These are phyloP conservation scores for Pantala flavescens DNA, from an alignment of 1,140 invertebrate species.

Conservation along the genomic window DNA sequence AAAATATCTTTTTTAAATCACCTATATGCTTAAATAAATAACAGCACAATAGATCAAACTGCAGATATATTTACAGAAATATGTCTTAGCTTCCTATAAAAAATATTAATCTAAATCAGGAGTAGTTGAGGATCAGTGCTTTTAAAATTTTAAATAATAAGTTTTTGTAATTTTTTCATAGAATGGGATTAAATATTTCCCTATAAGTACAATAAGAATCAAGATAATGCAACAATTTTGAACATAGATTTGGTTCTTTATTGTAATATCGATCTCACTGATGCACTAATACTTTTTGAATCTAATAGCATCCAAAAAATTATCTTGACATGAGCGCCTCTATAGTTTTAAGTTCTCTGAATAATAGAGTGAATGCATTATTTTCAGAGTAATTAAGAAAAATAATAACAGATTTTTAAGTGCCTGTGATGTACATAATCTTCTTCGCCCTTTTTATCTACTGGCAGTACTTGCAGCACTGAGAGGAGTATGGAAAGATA, in stretches of 20 bases:
- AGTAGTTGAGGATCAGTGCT: constrained; percentile 4
- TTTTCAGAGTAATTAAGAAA: background rate
- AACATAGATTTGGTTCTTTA: too few relatives aligned
- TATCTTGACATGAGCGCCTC: background rate
- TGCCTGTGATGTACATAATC: background rate
- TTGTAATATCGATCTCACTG: too few relatives aligned
- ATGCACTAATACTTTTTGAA: too few relatives aligned
- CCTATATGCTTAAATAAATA: background rate
- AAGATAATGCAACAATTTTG: too few relatives aligned
- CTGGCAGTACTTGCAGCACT: background rate
- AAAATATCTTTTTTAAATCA: background rate
- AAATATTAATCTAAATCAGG: background rate
- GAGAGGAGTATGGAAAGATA: background rate
- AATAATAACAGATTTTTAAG: background rate
- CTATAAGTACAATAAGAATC: too few relatives aligned
- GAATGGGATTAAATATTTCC: too few relatives aligned
- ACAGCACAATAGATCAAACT: background rate
- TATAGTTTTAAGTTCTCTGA: background rate
- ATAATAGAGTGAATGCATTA: background rate
- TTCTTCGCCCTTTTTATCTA: background rate
- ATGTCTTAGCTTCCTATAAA: background rate
- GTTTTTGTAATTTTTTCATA: too few relatives aligned
- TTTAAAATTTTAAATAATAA: background rate
- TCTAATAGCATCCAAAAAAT: background rate
- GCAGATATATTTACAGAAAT: background rate